Conservation (phyloP, 2,113 vertebrate species). For the Melanerpes aurifrons region DNA sequence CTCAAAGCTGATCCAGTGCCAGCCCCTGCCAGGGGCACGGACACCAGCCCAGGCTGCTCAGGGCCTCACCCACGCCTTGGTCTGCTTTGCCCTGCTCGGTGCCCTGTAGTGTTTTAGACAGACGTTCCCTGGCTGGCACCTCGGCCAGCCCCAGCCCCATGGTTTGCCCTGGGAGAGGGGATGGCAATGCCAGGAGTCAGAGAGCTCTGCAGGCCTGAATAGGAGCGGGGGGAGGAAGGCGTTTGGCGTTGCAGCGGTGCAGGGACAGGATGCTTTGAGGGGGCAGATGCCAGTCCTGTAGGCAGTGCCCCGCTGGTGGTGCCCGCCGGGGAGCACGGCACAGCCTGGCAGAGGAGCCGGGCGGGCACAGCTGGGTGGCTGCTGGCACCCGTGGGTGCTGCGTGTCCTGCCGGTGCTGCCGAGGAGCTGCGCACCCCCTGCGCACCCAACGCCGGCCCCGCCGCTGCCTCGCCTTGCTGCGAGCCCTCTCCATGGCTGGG, state of each 20-base stretch:
- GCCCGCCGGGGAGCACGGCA: neutral
- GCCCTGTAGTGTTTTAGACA: rapidly evolving
- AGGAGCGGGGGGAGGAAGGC: neutral
- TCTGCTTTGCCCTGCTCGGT: neutral
- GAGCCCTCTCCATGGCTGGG: neutral
- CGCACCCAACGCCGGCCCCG: too few species aligned
- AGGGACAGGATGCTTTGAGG: neutral
- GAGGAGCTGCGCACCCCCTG: neutral
- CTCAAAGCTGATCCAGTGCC: too few species aligned
- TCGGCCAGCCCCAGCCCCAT: rapidly evolving
- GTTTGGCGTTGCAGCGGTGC: neutral
- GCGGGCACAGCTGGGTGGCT: neutral
- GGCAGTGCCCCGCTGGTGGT: neutral
- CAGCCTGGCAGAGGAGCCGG: neutral
- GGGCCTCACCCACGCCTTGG: too few species aligned
- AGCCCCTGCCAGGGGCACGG: too few species aligned
- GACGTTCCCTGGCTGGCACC: neutral
- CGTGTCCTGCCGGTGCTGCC: neutral
- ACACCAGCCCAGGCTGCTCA: too few species aligned
- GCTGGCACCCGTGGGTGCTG: neutral
- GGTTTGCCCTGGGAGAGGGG: neutral
- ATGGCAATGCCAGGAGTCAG: neutral
- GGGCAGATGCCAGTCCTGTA: neutral
- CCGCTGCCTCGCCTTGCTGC: neutral
- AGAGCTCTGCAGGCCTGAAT: neutral